Evolutionary conservation across 1,140 invertebrate species (phyloP), one percentile per base, ranked within the genome.

Genomic region (Callitettix versicolor): DNA sequence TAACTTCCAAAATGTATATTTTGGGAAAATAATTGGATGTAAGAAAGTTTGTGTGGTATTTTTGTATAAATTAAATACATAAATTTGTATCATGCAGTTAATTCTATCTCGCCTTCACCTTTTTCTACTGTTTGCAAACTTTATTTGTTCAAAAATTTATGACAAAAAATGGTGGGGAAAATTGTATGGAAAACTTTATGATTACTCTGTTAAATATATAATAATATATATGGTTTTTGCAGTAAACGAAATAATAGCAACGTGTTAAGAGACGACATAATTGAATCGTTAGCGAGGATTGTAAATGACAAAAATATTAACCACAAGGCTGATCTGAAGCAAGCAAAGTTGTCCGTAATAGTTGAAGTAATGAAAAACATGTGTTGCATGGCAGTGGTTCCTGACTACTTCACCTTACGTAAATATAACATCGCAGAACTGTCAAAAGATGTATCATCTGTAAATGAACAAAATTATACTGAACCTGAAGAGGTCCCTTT

Each of bases 171-270:
- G n/a, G n/a, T n/a, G n/a, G n/a, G n/a, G n/a, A n/a, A n/a, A n/a
- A n/a, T n/a, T n/a, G n/a, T n/a, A n/a, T n/a, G n/a, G n/a, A n/a
- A n/a, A n/a, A n/a, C n/a, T n/a, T n/a, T n/a, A n/a, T n/a, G n/a
- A n/a, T n/a, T n/a, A n/a, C n/a, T n/a, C n/a, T n/a, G n/a, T n/a
- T n/a, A n/a, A 36, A 36, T 9, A 9, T 36, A 36, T 9, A 36
- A n/a, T 36, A 22, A 18, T 22, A 20, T 47, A 20, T 53, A 38
- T 56, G 63, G 55, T 61, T 53, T 30, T 66, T 69, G 34, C 44
- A 76, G 76, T 67, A 80, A 82, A 59, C 78, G 90, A 44, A 86
- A 85, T 62, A 94, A 90, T 63, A 84, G 79, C 62, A 80, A 74
- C 58, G 71, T 91, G 12, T 73, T 79, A 22, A 73, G 84, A 56